Base-by-base conservation (phyloP, 2,797 vertebrate genomes). In the Lerista edwardsae region DNA sequence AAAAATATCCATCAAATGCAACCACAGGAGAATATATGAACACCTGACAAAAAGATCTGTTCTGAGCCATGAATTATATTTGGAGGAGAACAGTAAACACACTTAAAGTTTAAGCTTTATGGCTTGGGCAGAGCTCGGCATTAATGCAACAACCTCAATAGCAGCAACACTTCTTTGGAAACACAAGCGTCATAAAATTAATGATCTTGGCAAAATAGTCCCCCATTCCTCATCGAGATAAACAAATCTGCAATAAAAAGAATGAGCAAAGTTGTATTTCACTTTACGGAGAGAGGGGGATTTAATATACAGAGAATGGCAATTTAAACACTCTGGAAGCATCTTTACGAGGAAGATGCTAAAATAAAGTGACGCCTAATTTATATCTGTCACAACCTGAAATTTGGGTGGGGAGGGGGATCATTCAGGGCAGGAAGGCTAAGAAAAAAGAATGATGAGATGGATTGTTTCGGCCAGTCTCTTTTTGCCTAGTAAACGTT, bases 101-200 rank as follows among this genome's bases (percentile, higher is more conserved):
- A 1, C 79, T 86, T 91, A 87, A 76, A 88, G 47, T 85, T 92
- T 84, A 36, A 85, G 41, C 89, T 93, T 92, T 93, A 91, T 89
- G 82, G 89, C 79, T 91, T 90, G 87, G 44, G 85, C 78, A 86
- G 61, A n/a, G 31, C 91, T 78, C 84, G 76, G 34, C 88, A 59
- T 86, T 93, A 87, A 91, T 87, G 82, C 78, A 90, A 91, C 86
- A 57, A 83, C 89, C 29, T 89, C 85, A 92, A 88, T 80, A 93
- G 47, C 41, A 76, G 64, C 73, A 76, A 77, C 67, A 87, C 88
- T 75, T 87, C 92, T 91, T 89, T 72, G 15, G 85, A 93, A 94
- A 91, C 78, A 89, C 17, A 90, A 88, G 64, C 75, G 62, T 80
- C 86, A 90, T 93, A 93, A 93, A 95, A 93, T 93, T 94, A 94